Base-by-base conservation (phyloP, 35 echinoderm and acorn worm genomes). In the Amphiura filiformis region DNA sequence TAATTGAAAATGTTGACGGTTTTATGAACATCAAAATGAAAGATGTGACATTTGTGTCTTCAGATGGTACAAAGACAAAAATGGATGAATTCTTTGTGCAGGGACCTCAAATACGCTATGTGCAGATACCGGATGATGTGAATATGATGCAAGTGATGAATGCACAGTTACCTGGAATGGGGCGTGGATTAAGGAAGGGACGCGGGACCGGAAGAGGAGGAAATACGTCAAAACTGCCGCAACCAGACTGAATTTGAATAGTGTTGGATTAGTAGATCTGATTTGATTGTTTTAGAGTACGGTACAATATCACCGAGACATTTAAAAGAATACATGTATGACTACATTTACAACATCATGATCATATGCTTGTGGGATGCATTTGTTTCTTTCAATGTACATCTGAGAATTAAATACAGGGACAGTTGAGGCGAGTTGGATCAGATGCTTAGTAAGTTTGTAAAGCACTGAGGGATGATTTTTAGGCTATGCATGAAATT, bases 21-120 rank as follows among this genome's bases (percentile, higher is more conserved):
- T 98, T 94, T 65, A 98, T 94, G 96, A 98, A 98, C 70, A 77
- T 98, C 28, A 88, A 87, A 37, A 98, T 98, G 96, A 86, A 65
- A 20, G 64, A 86, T 37, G 96, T 94, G 34, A 33, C 57, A 13
- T 98, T 94, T 47, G 85, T 80, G 18, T 65, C 87, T 37, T 89
- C 81, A 28, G 61, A 86, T 75, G 92, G 87, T 11, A 56, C 78
- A 30, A 79, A 57, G 31, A 82, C 39, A 1, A 57, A 86, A 39
- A 79, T 94, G 44, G 92, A 94, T 13, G 39, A 88, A 23, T 90
- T 98, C 36, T 94, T 92, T 52, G 86, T 98, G 20, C 86, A 94
- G 32, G 96, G 89, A 41, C 81, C 81, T 26, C 91, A 89, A 22
- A 84, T 98, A 2, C 81, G 96, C 56, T 98, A 86, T 81, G 90